Conservation (phyloP, 2,113 vertebrate genomes). For the Stigmatopora argus region DNA sequence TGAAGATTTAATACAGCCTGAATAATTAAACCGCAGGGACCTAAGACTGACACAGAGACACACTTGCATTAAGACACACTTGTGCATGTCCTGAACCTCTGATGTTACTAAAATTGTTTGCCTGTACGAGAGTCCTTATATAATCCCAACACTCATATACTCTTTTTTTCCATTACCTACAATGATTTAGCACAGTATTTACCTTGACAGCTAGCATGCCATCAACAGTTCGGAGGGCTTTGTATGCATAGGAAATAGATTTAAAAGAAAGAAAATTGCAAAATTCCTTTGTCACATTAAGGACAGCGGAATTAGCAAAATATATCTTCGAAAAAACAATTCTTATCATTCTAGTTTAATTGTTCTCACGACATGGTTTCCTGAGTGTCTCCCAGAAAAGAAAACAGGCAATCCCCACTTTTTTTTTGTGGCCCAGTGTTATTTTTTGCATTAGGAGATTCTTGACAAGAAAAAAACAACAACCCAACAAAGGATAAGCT, state of each 20-base stretch:
- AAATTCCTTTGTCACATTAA: no score
- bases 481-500: constrained; percentile 5
- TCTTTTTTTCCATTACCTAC: constrained; percentile 32
- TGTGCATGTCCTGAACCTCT: constrained; percentile 16
- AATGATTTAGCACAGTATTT: constrained; percentile 13
- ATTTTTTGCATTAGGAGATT: not conserved
- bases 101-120: constrained; percentile 13
- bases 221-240: constrained; percentile 21
- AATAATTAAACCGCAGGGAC: constrained; percentile 72
- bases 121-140: constrained; percentile 10
- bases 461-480: constrained; percentile 2
- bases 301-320: no score
- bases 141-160: constrained; percentile 12
- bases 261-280: no score
- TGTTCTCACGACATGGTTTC: constrained; percentile 11
- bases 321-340: no score
- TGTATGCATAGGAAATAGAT: not conserved
- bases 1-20: constrained; percentile 71
- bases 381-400: constrained; percentile 17
- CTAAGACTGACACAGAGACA: constrained; percentile 42
- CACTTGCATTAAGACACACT: constrained; percentile 15
- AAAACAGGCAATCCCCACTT: constrained; percentile 19
- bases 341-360: no score
- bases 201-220: constrained; percentile 9
- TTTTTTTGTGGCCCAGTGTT: constrained; percentile 1